A percentile compares a stretch with the other conserved stretches of the same genome.
Conservation (phyloP, 1,140 invertebrate genomes). For the Bombus ignitus region DNA sequence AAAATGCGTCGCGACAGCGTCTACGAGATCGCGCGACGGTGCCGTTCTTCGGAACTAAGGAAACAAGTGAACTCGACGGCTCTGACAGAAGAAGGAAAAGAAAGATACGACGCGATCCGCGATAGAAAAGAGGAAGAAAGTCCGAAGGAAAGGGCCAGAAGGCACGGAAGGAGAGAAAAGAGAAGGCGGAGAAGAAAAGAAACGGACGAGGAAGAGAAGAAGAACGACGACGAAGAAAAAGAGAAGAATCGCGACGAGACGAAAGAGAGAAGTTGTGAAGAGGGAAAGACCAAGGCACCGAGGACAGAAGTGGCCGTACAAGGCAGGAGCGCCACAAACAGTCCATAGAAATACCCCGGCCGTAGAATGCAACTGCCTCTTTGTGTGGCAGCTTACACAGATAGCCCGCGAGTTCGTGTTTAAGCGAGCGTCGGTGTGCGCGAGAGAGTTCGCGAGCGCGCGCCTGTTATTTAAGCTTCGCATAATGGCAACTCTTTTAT, state of each 20-base stretch:
- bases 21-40: slow-evolving; percentile 28
- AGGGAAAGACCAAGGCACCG: slow-evolving; percentile 48
- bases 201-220: slow-evolving; percentile 6
- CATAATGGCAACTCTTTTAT: slow-evolving; percentile 82
- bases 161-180: neutral
- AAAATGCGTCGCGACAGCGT: slow-evolving; percentile 43
- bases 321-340: slow-evolving; percentile 72
- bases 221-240: slow-evolving; percentile 6
- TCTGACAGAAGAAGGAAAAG: neutral
- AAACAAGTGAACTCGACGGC: slow-evolving; percentile 27
- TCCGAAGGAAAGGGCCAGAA: neutral
- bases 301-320: slow-evolving; percentile 71
- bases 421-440: slow-evolving; percentile 53
- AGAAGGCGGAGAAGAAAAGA: neutral
- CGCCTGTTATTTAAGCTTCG: slow-evolving; percentile 81
- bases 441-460: slow-evolving; percentile 46
- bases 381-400: slow-evolving; percentile 46
- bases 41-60: slow-evolving; percentile 17
- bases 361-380: slow-evolving; percentile 68
- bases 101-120: neutral
- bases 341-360: slow-evolving; percentile 76
- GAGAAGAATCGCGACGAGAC: slow-evolving; percentile 37
- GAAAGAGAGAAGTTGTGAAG: slow-evolving; percentile 48
- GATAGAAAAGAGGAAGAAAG: neutral
- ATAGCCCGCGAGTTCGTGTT: slow-evolving; percentile 42